Evolutionary conservation across 2,797 vertebrate species (phyloP).

Genomic region (Parauchenoglanis punctatus): DNA sequence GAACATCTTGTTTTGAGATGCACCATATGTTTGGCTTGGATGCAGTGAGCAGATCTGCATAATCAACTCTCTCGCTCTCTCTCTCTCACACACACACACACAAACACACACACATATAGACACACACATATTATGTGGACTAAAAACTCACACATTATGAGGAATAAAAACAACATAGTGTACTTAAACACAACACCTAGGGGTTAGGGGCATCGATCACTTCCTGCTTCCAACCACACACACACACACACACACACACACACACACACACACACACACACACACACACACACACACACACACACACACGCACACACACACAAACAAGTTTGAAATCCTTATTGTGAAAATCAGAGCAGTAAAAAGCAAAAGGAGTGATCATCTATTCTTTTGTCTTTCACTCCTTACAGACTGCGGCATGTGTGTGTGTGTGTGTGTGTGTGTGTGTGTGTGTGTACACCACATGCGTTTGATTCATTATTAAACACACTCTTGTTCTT

Average conservation of each 20-base stretch:
- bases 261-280: conserved; percentile 39
- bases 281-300: conserved; percentile 27
- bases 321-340: background rate
- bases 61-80: conserved; percentile 38
- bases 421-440: conserved; percentile 31
- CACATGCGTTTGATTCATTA: conserved; percentile 32
- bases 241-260: conserved; percentile 24
- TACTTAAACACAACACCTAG: background rate
- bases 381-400: conserved; percentile 11
- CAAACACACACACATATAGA: background rate
- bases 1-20: conserved; percentile 55
- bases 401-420: background rate
- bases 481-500: background rate
- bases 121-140: too few species aligned
- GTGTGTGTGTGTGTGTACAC: conserved; percentile 12
- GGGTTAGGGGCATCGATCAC: conserved; percentile 47
- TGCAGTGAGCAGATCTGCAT: conserved; percentile 30
- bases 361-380: background rate
- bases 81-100: background rate
- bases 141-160: background rate
- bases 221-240: conserved; percentile 24
- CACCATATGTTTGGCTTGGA: conserved; percentile 54
- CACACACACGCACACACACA: too few species aligned
- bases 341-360: background rate
- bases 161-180: background rate